Conservation (phyloP, 2,113 vertebrate species). For the Falcunculus frontatus region DNA sequence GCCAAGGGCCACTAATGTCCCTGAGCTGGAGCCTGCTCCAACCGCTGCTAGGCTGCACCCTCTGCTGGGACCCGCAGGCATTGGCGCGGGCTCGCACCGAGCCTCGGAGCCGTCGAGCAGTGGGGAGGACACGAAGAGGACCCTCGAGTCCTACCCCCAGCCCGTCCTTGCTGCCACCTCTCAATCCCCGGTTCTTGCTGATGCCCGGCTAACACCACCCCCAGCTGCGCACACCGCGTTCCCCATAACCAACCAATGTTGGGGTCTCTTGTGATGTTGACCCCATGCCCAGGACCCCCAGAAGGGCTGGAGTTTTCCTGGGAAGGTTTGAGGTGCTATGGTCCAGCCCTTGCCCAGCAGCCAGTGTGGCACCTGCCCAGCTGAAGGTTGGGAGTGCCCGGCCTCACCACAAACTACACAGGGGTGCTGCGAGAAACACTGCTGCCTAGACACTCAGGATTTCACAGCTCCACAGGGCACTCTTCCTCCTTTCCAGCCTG, state of each 20-base stretch:
- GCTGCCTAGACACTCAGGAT: background rate
- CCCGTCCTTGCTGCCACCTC: background rate
- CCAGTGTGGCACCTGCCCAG: background rate
- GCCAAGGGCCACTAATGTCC: background rate
- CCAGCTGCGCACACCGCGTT: background rate
- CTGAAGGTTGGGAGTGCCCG: background rate
- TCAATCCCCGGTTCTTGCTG: background rate
- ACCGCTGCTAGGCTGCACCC: constrained; percentile 51
- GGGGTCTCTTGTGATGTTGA: background rate
- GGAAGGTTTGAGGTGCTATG: background rate
- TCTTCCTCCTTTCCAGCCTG: background rate
- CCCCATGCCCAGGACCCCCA: background rate
- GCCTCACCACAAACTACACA: background rate
- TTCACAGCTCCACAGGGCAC: background rate
- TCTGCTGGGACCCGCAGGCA: constrained; percentile 52
- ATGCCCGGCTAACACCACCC: background rate
- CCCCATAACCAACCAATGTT: background rate
- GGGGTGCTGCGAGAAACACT: background rate
- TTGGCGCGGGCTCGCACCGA: background rate
- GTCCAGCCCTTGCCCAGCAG: background rate
- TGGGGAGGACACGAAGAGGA: background rate
- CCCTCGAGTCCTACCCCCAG: background rate
- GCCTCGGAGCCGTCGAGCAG: background rate
- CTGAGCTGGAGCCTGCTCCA: background rate
- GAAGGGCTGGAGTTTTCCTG: background rate